These are phyloP conservation scores for Merops nubicus DNA, from an alignment of 2,113 vertebrate genomes.

Conservation along the genomic window DNA sequence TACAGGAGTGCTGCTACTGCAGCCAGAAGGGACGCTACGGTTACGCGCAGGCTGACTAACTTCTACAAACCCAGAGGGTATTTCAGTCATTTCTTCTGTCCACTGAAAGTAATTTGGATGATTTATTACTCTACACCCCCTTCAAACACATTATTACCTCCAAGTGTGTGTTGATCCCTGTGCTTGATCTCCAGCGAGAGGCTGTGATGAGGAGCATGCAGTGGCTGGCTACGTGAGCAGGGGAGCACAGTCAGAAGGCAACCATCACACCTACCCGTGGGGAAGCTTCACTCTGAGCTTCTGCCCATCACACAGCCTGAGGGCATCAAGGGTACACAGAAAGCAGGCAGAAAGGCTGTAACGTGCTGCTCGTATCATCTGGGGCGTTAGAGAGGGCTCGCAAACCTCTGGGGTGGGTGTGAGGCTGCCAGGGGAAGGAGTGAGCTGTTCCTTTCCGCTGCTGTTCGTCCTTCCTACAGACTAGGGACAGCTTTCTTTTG, in stretches of 20 bases:
- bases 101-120: not conserved
- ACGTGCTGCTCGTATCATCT: not conserved
- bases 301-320: not conserved
- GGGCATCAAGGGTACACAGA: not conserved
- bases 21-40: not conserved
- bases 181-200: not conserved
- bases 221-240: not conserved
- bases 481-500: not conserved
- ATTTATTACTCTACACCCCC: not conserved
- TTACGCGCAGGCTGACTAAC: not conserved
- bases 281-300: not conserved
- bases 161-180: not conserved
- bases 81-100: conserved; percentile 20
- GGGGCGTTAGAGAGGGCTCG: not conserved
- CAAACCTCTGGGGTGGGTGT: not conserved
- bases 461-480: not conserved
- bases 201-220: not conserved
- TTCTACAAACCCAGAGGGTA: not conserved
- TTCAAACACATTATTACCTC: conserved; percentile 23
- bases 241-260: not conserved
- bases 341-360: not conserved
- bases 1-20: not conserved
- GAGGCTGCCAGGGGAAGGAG: not conserved
- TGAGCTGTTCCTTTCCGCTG: not conserved
- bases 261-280: not conserved